Percentiles rank a stretch among this genome's conserved stretches.
Evolutionary conservation across 2,888 invertebrate genomes (phyloP).

Genomic region (Dynastes hyllus): DNA sequence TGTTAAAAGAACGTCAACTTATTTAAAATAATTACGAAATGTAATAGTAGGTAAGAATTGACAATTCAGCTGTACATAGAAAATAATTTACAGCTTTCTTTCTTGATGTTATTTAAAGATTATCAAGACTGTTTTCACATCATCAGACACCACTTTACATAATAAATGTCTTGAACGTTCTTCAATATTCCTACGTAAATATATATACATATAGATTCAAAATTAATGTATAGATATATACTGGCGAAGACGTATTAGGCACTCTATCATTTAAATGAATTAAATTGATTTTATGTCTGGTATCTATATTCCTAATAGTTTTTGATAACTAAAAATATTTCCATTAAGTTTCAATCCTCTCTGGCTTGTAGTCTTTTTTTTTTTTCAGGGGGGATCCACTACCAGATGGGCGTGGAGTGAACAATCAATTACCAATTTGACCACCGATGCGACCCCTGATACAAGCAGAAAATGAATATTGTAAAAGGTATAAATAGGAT

Average conservation of each 20-base stretch:
- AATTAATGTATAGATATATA: constrained; percentile 38
- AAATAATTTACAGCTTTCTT: background rate
- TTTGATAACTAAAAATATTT: constrained; percentile 51
- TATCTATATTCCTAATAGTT: constrained; percentile 48
- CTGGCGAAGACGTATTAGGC: constrained; percentile 27
- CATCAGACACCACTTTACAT: background rate
- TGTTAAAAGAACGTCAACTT: background rate
- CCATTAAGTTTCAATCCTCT: constrained; percentile 51
- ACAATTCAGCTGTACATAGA: too few species aligned
- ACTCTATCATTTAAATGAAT: constrained; percentile 38
- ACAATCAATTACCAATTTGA: constrained; percentile 50
- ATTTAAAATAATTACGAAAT: background rate
- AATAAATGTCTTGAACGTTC: constrained; percentile 7
- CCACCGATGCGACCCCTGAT: constrained; percentile 45
- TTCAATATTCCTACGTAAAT: constrained; percentile 28
- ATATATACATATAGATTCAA: constrained; percentile 41
- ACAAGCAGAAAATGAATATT: background rate
- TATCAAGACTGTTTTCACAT: background rate
- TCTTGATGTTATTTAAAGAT: background rate
- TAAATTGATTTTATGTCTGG: constrained; percentile 17
- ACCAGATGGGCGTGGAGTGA: constrained; percentile 49
- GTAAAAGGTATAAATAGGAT: background rate
- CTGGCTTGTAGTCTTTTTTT: constrained; percentile 46
- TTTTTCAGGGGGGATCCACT: too few species aligned
- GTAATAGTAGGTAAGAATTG: too few species aligned